Base-by-base conservation (phyloP, 2,888 invertebrate species). In the Sylvicola cinctus region DNA sequence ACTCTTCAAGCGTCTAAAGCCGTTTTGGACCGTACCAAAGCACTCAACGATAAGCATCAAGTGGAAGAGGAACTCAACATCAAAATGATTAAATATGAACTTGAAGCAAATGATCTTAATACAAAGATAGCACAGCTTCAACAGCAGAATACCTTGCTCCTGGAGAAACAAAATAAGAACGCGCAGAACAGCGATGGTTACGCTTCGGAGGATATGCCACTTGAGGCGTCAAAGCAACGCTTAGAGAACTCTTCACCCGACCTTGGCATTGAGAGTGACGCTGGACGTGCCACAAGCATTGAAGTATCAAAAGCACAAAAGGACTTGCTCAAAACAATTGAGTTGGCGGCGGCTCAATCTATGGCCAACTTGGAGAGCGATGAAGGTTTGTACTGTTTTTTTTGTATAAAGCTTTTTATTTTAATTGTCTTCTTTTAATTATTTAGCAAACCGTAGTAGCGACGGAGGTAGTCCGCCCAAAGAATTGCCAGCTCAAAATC, bases 241-340 rank as follows among this genome's bases (percentile, higher is more conserved):
- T 51, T 58, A 7, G 58, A 60, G 10, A 68, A 62, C 43, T 62
- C 75, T 2, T 85, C 85, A 1, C 85, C 87, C 0, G 87, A 87
- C 57, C 67, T 84, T 46, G 85, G 85, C n/a, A 85, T 87, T 41
- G 85, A 85, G 50, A 85, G 84, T 46, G 85, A 85, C 50, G 68
- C 66, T 27, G 68, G 63, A 44, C 58, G 73, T 39, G 58, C 72
- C 34, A 66, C 74, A 39, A 66, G 73, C 51, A 49, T 74, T 45
- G 65, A 77, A 60, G 35, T 50, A 2, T 43, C 48, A 3, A 48
- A 42, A 33, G 44, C 46, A 6, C 49, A 52, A 33, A 46, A 60
- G 32, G 53, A 62, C 0, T 43, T 56, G 16, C 45, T 61, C 14
- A 60, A 60, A 41, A 54, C 61, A 2, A 49, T 62, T n/a, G 60